Evolutionary conservation across 1,140 invertebrate genomes (phyloP), one percentile per base, ranked within the genome.

Genomic region (Brachionus rubens): DNA sequence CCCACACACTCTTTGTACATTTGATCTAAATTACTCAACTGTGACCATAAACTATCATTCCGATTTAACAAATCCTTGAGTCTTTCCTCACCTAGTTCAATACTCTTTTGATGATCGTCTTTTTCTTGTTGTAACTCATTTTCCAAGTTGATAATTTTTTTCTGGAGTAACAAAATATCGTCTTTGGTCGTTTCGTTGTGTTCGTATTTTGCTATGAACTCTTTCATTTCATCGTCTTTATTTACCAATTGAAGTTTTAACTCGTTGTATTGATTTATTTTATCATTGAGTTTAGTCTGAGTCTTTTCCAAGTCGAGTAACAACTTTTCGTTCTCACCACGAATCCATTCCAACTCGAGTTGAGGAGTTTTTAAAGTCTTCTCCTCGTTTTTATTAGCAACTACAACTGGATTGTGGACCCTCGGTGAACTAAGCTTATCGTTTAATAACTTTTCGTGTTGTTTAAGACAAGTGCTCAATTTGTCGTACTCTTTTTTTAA

Each of bases 151-250:
- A 72, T 40, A 10, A 72, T 28, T 72, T 72, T 72, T 41, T 72
- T 72, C 24, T 72, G 28, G 4, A 50, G 33, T 2, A 40, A 7
- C n/a, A 72, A 54, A 36, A 72, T 40, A 46, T 72, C 68, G 24
- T 72, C 68, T 50, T 72, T 36, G 10, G 46, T 72, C 1, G 68
- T 54, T 24, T 48, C 68, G 9, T 72, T 48, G 28, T 72, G 46
- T 72, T 72, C 68, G 19, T 50, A 72, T 41, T 72, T 72, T 54
- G 48, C 41, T 3, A 72, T 72, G 10, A 72, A 54, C 7, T 54
- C 46, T 72, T 72, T 72, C 68, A 72, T 72, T 72, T 72, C 43
- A 4, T 72, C 46, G 26, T 72, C 68, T 72, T 72, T 72, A 9
- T 50, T 14, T 12, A 26, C 43, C n/a, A 72, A 30, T 14, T 72